Conservation (phyloP, 1,140 invertebrate species). For the Nephotettix cincticeps region DNA sequence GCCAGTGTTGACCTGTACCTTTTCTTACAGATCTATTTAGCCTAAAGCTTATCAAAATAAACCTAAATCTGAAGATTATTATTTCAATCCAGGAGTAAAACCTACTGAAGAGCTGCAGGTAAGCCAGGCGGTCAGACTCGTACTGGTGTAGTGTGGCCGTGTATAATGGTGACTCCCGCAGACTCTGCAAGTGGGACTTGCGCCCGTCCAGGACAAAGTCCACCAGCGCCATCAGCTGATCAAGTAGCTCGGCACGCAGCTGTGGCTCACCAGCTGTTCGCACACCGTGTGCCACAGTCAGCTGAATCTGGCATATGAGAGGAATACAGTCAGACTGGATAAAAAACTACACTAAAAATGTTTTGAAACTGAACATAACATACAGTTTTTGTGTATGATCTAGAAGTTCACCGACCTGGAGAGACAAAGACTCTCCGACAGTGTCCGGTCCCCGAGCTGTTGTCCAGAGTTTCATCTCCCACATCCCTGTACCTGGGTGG, state of each 20-base stretch:
- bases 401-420: slow-evolving; percentile 46
- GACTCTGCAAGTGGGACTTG: slow-evolving; percentile 68
- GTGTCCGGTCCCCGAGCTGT: slow-evolving; percentile 53
- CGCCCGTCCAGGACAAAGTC: slow-evolving; percentile 76
- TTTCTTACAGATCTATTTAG: too few species aligned
- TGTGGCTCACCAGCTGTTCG: slow-evolving; percentile 53
- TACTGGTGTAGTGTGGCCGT: slow-evolving; percentile 62
- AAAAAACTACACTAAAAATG: not conserved
- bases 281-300: slow-evolving; percentile 59
- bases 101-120: slow-evolving; percentile 48
- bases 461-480: slow-evolving; percentile 53
- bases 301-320: slow-evolving; percentile 39
- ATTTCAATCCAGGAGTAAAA: slow-evolving; percentile 15
- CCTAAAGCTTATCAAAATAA: too few species aligned
- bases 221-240: slow-evolving; percentile 70
- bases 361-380: too few species aligned
- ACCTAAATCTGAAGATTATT: too few species aligned
- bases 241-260: slow-evolving; percentile 58
- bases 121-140: slow-evolving; percentile 60
- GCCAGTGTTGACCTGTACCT: too few species aligned
- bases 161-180: slow-evolving; percentile 59
- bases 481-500: not conserved
- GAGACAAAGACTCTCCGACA: slow-evolving; percentile 53
- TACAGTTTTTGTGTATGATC: not conserved
- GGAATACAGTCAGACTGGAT: not conserved